These are phyloP conservation scores for Synergus umbraculus DNA, from an alignment of 2,888 invertebrate genomes.

Conservation along the genomic window DNA sequence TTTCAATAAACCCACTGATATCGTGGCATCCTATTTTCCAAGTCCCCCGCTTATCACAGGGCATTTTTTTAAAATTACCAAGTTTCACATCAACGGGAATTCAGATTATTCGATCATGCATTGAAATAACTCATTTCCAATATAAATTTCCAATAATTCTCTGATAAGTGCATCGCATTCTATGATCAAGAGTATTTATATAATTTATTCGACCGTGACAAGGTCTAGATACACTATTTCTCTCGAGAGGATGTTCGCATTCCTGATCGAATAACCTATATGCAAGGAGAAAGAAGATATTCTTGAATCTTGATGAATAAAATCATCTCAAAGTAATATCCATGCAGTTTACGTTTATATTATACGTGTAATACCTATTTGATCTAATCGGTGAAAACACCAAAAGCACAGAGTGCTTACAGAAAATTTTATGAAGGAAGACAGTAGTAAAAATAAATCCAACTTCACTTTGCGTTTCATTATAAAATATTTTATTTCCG, in stretches of 20 bases:
- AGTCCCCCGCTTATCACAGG: neutral
- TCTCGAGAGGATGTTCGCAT: neutral
- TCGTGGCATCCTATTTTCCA: conserved; percentile 47
- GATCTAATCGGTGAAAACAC: too few species aligned
- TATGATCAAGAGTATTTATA: neutral
- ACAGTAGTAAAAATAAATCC: neutral
- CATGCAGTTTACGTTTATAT: too few species aligned
- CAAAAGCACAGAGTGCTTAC: too few species aligned
- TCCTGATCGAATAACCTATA: neutral
- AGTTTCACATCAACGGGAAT: neutral
- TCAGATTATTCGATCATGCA: neutral
- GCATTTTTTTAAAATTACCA: neutral
- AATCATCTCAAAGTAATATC: too few species aligned
- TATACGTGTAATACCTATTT: too few species aligned
- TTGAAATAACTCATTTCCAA: neutral
- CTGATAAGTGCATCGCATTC: neutral
- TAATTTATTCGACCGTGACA: neutral
- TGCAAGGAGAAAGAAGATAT: neutral
- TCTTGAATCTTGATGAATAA: neutral
- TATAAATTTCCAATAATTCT: neutral
- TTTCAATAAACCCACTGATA: conserved; percentile 56
- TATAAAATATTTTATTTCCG: neutral
- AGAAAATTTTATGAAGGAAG: too few species aligned
- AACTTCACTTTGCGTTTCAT: neutral
- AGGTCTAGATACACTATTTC: too few species aligned